A percentile compares a stretch with the other conserved stretches of the same genome.
Evolutionary conservation across 2,797 vertebrate species (phyloP).

Genomic region (Dipus sagitta): DNA sequence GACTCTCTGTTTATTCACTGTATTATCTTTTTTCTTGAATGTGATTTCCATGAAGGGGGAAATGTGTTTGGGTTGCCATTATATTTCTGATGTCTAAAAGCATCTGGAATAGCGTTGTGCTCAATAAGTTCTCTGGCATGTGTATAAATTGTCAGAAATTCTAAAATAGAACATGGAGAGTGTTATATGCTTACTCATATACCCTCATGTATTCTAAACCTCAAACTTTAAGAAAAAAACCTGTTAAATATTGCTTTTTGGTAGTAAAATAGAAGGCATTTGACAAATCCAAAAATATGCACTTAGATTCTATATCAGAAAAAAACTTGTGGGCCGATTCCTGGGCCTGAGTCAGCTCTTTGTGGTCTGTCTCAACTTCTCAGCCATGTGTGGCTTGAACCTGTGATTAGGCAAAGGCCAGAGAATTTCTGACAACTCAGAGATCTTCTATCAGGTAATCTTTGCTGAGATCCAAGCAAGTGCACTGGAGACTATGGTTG

Average conservation of each 20-base stretch:
- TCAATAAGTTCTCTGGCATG: too few relatives aligned
- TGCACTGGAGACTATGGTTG: neutral
- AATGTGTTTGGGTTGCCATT: neutral
- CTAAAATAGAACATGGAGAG: neutral
- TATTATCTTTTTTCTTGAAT: neutral
- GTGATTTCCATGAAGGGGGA: neutral
- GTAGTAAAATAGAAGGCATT: neutral
- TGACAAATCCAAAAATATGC: neutral
- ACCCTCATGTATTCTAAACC: neutral
- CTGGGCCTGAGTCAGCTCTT: neutral
- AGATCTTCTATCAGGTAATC: neutral
- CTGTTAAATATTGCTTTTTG: neutral
- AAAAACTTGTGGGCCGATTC: neutral
- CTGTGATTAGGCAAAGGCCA: neutral
- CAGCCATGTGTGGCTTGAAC: neutral
- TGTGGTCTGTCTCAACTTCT: neutral
- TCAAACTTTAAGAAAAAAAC: neutral
- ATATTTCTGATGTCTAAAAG: neutral
- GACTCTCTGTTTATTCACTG: neutral
- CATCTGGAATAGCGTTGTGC: neutral
- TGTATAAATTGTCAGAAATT: too few relatives aligned
- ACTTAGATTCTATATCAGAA: neutral
- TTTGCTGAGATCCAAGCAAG: neutral
- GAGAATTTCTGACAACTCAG: neutral
- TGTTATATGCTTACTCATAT: neutral